Base-by-base conservation (phyloP, 2,113 vertebrate species). In the Carassius gibelio region DNA sequence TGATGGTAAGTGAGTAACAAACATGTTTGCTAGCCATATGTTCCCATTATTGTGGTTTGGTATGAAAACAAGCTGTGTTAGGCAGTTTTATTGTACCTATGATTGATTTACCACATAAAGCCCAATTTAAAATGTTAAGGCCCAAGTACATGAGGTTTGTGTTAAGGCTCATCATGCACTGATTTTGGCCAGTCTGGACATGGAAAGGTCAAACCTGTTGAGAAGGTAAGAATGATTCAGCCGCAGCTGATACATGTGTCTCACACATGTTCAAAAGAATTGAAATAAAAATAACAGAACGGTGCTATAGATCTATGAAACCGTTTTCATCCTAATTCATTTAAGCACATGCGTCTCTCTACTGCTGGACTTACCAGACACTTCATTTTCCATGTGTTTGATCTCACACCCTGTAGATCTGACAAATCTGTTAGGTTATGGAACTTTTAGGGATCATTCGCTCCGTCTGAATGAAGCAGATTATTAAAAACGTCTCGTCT, bases 231-330 rank as follows among this genome's bases (percentile, higher is more conserved):
- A 75, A 77, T 30, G 36, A 45, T 72, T 57, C 50, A 30, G n/a
- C 74, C 50, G 23, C 21, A 57, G 50, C 21, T 66, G 34, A 83
- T 78, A 87, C 92, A 91, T 92, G 90, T 94, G 94, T 91, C 90
- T 88, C 84, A 92, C 94, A 95, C 93, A 95, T 95, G 94, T 94
- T 90, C 79, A 75, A 36, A 84, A 71, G 36, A 75, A 26, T 82
- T 85, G 83, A 79, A 91, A 92, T 91, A 89, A 94, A 92, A 92
- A 88, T 82, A 81, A 57, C 64, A 64, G 17, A 89, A 91, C 90
- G 91, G 93, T 94, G 92, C 93, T 92, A 91, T 91, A 90, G 90
- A 92, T 93, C 89, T 84, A 72, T 90, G 85, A 88, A 94, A 91
- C 91, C 90, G 92, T 93, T 91, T 92, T 91, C 89, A 90, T 92